Evolutionary conservation across 1,140 invertebrate species (phyloP), one percentile per base, ranked within the genome.

Genomic region (Nymphalis io): DNA sequence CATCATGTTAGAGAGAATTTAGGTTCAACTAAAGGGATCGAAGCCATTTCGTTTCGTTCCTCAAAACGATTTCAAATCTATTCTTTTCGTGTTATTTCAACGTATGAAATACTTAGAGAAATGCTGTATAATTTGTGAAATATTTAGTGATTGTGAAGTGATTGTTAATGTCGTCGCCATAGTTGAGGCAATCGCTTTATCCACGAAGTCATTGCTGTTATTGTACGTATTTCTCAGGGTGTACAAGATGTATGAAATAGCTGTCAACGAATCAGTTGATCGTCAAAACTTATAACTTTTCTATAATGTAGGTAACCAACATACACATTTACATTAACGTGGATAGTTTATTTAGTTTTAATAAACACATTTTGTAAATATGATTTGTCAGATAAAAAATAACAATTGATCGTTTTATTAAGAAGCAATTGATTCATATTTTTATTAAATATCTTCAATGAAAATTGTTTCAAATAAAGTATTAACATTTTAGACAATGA

Each of bases 21-120:
- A 91, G 88, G 88, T 90, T 90, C 87, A 81, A 81, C 79, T 79
- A 76, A 80, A 83, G 76, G 72, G 85, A 88, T 90, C 87, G 87
- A 89, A 89, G 87, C 87, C 87, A 89, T 91, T 90, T 86, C 83
- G 68, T 84, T 88, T 74, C 70, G 67, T 82, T 76, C 72, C 51
- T 83, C 64, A 73, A 81, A 81, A 87, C 78, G 81, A 73, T 83
- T 79, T 64, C 63, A 60, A 51, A 59, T 51, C 16, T 51, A 51
- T 62, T 74, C 20, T 33, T 73, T 68, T 67, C 23, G 12, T 72
- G n/a, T 44, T 61, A 58, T 57, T 67, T 55, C 23, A 55, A 66
- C 20, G 12, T 40, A 33, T 51, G 27, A 20, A 48, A 55, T 33
- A 33, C 5, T 21, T 39, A 16, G 53, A 72, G 33, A 70, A 55